Evolutionary conservation across 37 sponge, comb jelly and placozoan genomes (phyloP).

Genomic region (Agelas oroides): DNA sequence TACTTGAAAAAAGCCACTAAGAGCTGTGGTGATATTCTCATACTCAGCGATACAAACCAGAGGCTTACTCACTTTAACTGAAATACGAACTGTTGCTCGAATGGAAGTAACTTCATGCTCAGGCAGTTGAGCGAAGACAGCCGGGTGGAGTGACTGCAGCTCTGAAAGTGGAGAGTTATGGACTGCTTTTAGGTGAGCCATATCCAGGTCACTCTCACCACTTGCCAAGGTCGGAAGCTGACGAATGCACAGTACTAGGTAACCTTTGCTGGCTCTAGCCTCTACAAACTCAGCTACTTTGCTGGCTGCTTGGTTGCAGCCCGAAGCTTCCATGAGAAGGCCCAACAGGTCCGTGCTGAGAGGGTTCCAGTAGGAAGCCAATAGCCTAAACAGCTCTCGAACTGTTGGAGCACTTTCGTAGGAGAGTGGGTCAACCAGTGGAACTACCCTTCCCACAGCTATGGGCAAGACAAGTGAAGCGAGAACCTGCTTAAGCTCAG

Average conservation of each 20-base stretch:
- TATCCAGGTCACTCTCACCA: too few relatives aligned
- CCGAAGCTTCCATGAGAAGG: not conserved
- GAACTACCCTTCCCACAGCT: not conserved
- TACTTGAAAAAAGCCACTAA: not conserved
- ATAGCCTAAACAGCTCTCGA: not conserved
- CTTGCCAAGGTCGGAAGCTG: not conserved
- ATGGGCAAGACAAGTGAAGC: not conserved
- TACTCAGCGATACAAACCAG: not conserved
- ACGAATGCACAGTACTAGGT: not conserved
- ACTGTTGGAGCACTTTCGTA: not conserved
- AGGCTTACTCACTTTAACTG: not conserved
- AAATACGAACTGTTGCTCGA: not conserved
- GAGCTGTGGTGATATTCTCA: not conserved
- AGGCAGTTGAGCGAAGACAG: not conserved
- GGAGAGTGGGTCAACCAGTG: not conserved
- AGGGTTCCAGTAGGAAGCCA: not conserved
- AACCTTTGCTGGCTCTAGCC: not conserved
- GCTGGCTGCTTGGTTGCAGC: not conserved
- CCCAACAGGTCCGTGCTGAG: not conserved
- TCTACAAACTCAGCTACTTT: not conserved
- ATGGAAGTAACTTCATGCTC: not conserved
- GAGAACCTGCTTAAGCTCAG: not conserved
- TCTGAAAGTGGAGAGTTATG: not conserved
- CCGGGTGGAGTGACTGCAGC: not conserved
- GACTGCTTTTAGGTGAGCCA: not conserved